phyloP scores from a whole-genome alignment of 2,888 invertebrate species.

The Syrphus vitripennis region DNA sequence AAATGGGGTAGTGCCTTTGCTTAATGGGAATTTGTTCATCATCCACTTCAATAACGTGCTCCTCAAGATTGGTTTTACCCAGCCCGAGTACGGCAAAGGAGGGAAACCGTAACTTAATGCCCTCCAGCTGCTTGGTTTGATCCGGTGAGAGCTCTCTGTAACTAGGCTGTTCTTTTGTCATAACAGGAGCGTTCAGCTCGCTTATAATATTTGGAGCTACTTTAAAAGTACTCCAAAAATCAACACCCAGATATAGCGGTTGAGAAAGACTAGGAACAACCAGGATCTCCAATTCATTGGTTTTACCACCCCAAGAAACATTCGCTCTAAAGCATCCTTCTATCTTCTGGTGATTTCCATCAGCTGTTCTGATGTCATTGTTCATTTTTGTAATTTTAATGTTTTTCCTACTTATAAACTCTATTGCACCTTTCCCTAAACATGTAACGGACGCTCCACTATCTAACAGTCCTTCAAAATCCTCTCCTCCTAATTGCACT shows the following conservation, averaged over 20 bases:
- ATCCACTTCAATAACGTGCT: conserved; percentile 8
- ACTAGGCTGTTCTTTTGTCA: background rate
- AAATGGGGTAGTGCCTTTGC: conserved; percentile 15
- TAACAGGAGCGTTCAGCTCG: background rate
- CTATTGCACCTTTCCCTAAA: background rate
- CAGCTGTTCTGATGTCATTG: background rate
- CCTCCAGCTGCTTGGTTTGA: background rate
- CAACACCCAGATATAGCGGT: background rate
- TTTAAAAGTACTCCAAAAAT: background rate
- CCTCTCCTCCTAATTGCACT: background rate
- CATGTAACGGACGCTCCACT: background rate
- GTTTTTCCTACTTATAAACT: background rate
- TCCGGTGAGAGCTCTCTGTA: background rate
- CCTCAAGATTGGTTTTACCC: background rate
- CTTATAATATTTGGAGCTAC: background rate
- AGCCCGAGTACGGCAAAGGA: background rate
- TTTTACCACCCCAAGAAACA: background rate
- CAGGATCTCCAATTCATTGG: background rate
- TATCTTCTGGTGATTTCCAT: background rate
- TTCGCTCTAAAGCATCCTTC: background rate
- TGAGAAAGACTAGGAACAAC: background rate
- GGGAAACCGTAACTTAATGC: background rate
- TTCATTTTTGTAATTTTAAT: background rate
- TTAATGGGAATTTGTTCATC: background rate
- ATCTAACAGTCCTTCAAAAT: background rate